Evolutionary conservation across 1,140 invertebrate species (phyloP).

Genomic region (Apis dorsata): DNA sequence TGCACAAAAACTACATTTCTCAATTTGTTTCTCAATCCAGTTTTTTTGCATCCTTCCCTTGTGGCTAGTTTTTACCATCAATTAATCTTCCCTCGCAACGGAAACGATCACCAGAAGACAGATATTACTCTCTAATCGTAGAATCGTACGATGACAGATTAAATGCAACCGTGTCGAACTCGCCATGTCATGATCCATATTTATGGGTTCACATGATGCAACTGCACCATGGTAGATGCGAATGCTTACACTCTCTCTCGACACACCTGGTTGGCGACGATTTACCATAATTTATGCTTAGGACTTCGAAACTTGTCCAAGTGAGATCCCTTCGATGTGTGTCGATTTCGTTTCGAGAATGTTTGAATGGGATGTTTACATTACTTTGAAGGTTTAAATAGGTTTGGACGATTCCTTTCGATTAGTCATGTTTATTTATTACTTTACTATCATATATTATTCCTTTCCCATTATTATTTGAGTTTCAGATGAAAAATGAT

Average conservation of each 20-base stretch:
- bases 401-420: too few relatives aligned
- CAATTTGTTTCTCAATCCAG: too few relatives aligned
- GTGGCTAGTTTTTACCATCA: neutral
- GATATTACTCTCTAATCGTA: constrained; percentile 1
- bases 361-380: too few relatives aligned
- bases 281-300: constrained; percentile 45
- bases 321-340: neutral
- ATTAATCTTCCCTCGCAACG: neutral
- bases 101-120: neutral
- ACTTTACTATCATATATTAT: too few relatives aligned
- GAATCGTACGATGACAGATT: constrained; percentile 61
- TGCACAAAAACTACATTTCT: neutral
- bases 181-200: constrained; percentile 61
- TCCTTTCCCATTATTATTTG: too few relatives aligned
- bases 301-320: constrained; percentile 3
- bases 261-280: constrained; percentile 39
- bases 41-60: neutral
- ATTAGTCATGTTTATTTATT: too few relatives aligned
- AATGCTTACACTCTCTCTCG: constrained; percentile 3
- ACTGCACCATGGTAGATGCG: constrained; percentile 22
- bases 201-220: constrained; percentile 64
- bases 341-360: neutral
- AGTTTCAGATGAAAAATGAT: too few relatives aligned
- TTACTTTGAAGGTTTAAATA: too few relatives aligned
- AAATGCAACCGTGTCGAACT: constrained; percentile 64